These are phyloP conservation scores for Hecatera dysodea DNA, from an alignment of 2,888 invertebrate species.

Conservation along the genomic window DNA sequence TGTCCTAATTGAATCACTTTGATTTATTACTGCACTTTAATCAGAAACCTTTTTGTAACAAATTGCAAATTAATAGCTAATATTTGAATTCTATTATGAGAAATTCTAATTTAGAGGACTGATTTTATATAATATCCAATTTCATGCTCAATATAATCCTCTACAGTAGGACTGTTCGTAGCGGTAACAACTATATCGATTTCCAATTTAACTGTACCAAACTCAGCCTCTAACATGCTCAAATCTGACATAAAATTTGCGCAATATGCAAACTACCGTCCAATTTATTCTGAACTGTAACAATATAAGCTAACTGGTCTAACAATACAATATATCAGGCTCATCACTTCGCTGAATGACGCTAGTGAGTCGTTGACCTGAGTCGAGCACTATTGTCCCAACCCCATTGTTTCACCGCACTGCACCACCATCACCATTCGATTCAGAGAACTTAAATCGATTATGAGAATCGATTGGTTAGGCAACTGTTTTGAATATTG, in stretches of 20 bases:
- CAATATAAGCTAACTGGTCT: constrained; percentile 23
- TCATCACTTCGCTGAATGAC: constrained; percentile 29
- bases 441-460: constrained; percentile 48
- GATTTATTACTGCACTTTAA: constrained; percentile 51
- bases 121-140: neutral
- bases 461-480: constrained; percentile 47
- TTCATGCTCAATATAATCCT: neutral
- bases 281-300: constrained; percentile 14
- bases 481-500: constrained; percentile 37
- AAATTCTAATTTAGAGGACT: neutral
- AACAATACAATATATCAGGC: constrained; percentile 21
- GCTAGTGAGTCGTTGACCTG: constrained; percentile 44
- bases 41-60: constrained; percentile 32
- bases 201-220: constrained; percentile 5
- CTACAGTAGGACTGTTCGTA: neutral
- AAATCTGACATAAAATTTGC: neutral
- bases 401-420: constrained; percentile 60
- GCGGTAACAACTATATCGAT: neutral
- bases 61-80: constrained; percentile 18
- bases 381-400: constrained; percentile 50
- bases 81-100: neutral
- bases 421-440: constrained; percentile 51
- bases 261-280: neutral
- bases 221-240: neutral
- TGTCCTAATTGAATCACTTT: constrained; percentile 40